Evolutionary conservation across 2,113 vertebrate genomes (phyloP).

Genomic region (Eretmochelys imbricata): DNA sequence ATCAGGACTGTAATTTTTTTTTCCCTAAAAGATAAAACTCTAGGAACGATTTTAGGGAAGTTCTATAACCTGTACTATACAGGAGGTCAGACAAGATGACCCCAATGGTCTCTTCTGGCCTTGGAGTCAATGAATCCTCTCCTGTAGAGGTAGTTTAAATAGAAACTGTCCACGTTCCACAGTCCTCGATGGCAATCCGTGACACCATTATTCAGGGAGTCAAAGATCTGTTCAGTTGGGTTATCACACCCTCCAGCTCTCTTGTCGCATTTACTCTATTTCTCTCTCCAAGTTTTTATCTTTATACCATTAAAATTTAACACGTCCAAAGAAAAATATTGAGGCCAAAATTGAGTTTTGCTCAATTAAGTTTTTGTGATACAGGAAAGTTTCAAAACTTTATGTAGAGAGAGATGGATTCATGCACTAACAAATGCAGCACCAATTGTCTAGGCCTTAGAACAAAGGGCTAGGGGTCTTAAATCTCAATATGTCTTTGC

Average conservation of each 20-base stretch:
- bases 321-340: neutral
- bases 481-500: neutral
- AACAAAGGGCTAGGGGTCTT: neutral
- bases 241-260: neutral
- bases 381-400: fast-evolving
- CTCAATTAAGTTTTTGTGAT: neutral
- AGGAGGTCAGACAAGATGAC: too few relatives aligned
- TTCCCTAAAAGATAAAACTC: too few relatives aligned
- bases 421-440: fast-evolving
- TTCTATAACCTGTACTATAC: too few relatives aligned
- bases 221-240: neutral
- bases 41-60: too few relatives aligned
- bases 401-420: fast-evolving
- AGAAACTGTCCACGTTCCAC: neutral
- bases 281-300: fast-evolving
- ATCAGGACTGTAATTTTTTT: too few relatives aligned
- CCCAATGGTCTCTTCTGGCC: too few relatives aligned
- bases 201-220: neutral
- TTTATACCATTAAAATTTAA: fast-evolving
- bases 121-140: too few relatives aligned
- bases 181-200: neutral
- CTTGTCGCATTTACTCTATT: too few relatives aligned
- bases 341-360: neutral
- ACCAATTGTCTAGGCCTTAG: neutral
- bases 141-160: neutral